A percentile compares a stretch with the other conserved stretches of the same genome.
Conservation (phyloP, 2,888 invertebrate species). For the Muscina levida region DNA sequence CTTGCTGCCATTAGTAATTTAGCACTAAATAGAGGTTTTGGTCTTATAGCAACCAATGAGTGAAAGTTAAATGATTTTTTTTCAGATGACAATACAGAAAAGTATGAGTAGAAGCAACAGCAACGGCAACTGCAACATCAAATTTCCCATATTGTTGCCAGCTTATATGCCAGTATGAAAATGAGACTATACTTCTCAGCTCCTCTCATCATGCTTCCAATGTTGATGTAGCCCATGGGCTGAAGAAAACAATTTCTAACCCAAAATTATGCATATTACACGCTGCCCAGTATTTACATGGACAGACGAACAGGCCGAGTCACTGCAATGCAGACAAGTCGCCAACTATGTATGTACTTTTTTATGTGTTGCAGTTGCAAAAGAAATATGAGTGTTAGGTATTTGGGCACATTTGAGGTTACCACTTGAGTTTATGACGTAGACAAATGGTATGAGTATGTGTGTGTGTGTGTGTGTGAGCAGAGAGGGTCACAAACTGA, state of each 20-base stretch:
- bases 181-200: background rate
- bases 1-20: no score
- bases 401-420: slow-evolving; percentile 24
- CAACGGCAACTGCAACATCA: slow-evolving; percentile 19
- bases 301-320: background rate
- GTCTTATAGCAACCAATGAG: slow-evolving; percentile 54
- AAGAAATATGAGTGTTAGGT: no score
- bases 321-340: slow-evolving; percentile 1
- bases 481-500: background rate
- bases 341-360: background rate
- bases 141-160: slow-evolving; percentile 60
- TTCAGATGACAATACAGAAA: slow-evolving; percentile 56
- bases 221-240: background rate
- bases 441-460: slow-evolving; percentile 9
- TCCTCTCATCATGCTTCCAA: background rate
- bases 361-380: no score
- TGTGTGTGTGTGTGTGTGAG: background rate
- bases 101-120: background rate
- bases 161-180: slow-evolving; percentile 40
- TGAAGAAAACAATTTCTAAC: slow-evolving; percentile 2
- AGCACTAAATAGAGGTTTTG: slow-evolving; percentile 43
- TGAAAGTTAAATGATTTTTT: slow-evolving; percentile 64
- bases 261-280: slow-evolving; percentile 23
- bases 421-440: background rate
- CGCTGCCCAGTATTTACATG: background rate